A percentile compares a stretch with the other conserved stretches of the same genome.
Evolutionary conservation across 1,140 invertebrate species (phyloP).

Genomic region (Phymastichus coffea): DNA sequence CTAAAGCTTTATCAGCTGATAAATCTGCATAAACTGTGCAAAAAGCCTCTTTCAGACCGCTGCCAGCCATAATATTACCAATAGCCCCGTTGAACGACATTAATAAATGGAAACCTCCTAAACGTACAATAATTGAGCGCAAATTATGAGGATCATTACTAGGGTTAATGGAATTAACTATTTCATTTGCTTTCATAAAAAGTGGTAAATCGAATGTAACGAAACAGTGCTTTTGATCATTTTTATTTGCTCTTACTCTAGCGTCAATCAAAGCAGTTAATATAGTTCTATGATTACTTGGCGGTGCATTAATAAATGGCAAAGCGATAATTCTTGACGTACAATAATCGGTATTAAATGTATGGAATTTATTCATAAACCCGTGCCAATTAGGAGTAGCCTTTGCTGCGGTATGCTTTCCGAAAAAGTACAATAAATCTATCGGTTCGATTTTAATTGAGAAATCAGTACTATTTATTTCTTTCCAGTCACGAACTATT

Average conservation of each 20-base stretch:
- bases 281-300: no score
- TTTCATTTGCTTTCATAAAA: conserved; percentile 53
- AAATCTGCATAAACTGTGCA: conserved; percentile 36
- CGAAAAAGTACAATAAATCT: conserved; percentile 27
- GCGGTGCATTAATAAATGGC: no score
- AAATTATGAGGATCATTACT: conserved; percentile 15
- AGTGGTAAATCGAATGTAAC: conserved; percentile 37
- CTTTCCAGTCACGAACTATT: not conserved
- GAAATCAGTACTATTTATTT: not conserved
- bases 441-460: not conserved
- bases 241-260: conserved; percentile 14
- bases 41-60: conserved; percentile 44
- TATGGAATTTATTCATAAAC: conserved; percentile 28
- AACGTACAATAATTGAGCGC: conserved; percentile 20
- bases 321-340: conserved; percentile 25
- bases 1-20: conserved; percentile 46
- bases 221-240: conserved; percentile 28
- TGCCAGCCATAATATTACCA: conserved; percentile 46
- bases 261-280: conserved; percentile 30
- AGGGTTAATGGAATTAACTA: conserved; percentile 39
- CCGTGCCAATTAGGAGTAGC: conserved; percentile 27
- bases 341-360: no score
- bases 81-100: conserved; percentile 49
- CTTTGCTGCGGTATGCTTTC: conserved; percentile 7
- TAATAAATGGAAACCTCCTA: conserved; percentile 43